phyloP scores from a whole-genome alignment of 2,888 invertebrate species.

The Empis livida region DNA sequence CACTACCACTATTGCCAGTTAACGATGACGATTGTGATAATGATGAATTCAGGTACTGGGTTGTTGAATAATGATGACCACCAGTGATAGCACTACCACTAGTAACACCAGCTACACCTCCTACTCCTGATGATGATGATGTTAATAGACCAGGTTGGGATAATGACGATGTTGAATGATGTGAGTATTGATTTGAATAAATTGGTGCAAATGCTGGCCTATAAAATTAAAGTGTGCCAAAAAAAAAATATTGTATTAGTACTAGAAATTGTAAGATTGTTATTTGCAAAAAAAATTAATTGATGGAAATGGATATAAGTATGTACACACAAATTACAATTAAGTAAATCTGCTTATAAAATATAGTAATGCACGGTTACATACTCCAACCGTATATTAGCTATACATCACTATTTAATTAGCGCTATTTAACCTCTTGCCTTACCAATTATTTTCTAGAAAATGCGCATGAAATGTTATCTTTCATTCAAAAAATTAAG shows the following conservation, averaged over 20 bases:
- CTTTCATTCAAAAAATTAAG: no score
- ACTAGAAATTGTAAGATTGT: not conserved
- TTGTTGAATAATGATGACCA: slow-evolving; percentile 28
- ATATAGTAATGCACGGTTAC: no score
- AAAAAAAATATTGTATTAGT: no score
- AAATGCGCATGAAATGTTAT: no score
- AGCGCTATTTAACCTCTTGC: no score
- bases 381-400: no score
- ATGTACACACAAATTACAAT: no score
- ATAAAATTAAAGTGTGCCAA: no score
- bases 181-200: slow-evolving; percentile 56
- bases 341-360: no score
- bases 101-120: slow-evolving; percentile 21
- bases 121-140: slow-evolving; percentile 12
- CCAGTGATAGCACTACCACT: slow-evolving; percentile 19
- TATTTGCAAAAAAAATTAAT: not conserved
- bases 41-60: slow-evolving; percentile 35
- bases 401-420: no score
- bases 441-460: no score
- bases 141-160: slow-evolving; percentile 15
- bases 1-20: not conserved
- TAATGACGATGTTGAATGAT: slow-evolving; percentile 28
- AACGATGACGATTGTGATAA: slow-evolving; percentile 16
- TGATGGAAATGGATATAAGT: no score
- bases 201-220: slow-evolving; percentile 65